Percentiles rank a stretch among this genome's conserved stretches.
Conservation (phyloP, 2,888 invertebrate genomes). For the Andrena praecox region DNA sequence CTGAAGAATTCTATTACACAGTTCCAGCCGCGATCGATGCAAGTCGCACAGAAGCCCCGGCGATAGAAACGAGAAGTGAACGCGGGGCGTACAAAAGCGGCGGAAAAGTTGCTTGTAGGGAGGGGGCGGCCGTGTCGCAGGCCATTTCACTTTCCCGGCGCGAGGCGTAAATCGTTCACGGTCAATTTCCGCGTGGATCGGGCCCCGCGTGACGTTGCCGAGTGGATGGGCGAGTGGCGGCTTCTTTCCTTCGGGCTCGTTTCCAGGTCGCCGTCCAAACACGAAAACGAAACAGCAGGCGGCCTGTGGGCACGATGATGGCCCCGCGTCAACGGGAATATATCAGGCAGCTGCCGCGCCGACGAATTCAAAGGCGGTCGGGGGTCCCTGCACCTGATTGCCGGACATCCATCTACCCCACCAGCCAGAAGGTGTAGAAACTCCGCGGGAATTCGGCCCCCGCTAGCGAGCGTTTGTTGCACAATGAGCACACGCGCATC, state of each 20-base stretch:
- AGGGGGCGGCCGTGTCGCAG: slow-evolving; percentile 44
- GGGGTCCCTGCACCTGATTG: slow-evolving; percentile 74
- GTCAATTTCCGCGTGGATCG: slow-evolving; percentile 56
- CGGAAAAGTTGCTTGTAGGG: background rate
- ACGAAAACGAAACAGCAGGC: slow-evolving; percentile 69
- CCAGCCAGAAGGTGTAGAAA: slow-evolving; percentile 65
- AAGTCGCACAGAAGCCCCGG: background rate
- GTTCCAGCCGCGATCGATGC: background rate
- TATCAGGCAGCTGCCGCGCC: slow-evolving; percentile 65
- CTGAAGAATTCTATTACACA: too few relatives aligned
- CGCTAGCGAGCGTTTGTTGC: slow-evolving; percentile 42
- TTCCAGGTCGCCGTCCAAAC: slow-evolving; percentile 47
- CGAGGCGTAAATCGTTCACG: slow-evolving; percentile 61
- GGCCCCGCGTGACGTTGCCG: background rate
- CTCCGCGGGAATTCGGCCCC: slow-evolving; percentile 53
- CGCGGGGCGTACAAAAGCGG: slow-evolving; percentile 2
- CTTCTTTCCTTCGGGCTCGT: slow-evolving; percentile 32
- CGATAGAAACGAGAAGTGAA: slow-evolving; percentile 2
- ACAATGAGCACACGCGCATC: slow-evolving; percentile 48
- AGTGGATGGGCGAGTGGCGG: slow-evolving; percentile 24
- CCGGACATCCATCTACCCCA: slow-evolving; percentile 74
- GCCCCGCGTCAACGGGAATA: slow-evolving; percentile 64
- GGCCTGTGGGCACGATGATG: slow-evolving; percentile 60
- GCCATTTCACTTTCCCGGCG: slow-evolving; percentile 31
- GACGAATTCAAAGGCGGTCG: slow-evolving; percentile 65